A percentile compares a stretch with the other conserved stretches of the same genome.
These are phyloP conservation scores for Epistrophe grossulariae DNA, from an alignment of 2,888 invertebrate species.

Conservation along the genomic window DNA sequence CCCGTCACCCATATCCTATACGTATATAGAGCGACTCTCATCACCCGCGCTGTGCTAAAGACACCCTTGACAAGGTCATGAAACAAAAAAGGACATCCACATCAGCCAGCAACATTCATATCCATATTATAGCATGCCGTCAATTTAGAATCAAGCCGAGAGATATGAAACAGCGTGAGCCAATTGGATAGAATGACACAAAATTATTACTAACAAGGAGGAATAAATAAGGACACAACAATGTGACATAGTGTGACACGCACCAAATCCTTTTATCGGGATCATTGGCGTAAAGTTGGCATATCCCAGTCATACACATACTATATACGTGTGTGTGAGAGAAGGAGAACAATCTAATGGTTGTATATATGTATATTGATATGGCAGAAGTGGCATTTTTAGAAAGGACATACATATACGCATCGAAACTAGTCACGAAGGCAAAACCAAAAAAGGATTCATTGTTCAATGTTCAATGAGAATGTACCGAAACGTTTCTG, in stretches of 20 bases:
- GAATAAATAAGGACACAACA: conserved; percentile 73
- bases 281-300: conserved; percentile 74
- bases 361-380: conserved; percentile 22
- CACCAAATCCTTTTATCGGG: conserved; percentile 77
- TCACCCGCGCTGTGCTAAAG: background rate
- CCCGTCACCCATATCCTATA: conserved; percentile 27
- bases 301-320: conserved; percentile 2
- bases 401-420: conserved; percentile 28
- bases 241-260: conserved; percentile 76
- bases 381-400: conserved; percentile 42
- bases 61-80: conserved; percentile 65
- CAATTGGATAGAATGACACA: conserved; percentile 67
- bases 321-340: background rate
- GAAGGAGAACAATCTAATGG: conserved; percentile 32
- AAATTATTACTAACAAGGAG: conserved; percentile 74
- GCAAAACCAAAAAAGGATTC: conserved; percentile 56
- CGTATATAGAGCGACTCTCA: background rate
- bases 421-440: conserved; percentile 36
- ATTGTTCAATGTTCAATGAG: conserved; percentile 65
- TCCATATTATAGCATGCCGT: conserved; percentile 30
- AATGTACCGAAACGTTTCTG: conserved; percentile 41
- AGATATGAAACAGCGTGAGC: conserved; percentile 66
- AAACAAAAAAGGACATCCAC: conserved; percentile 47
- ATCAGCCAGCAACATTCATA: background rate
- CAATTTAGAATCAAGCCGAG: conserved; percentile 48